These are phyloP conservation scores for Argentina silus DNA, from an alignment of 2,797 vertebrate species.

Conservation along the genomic window DNA sequence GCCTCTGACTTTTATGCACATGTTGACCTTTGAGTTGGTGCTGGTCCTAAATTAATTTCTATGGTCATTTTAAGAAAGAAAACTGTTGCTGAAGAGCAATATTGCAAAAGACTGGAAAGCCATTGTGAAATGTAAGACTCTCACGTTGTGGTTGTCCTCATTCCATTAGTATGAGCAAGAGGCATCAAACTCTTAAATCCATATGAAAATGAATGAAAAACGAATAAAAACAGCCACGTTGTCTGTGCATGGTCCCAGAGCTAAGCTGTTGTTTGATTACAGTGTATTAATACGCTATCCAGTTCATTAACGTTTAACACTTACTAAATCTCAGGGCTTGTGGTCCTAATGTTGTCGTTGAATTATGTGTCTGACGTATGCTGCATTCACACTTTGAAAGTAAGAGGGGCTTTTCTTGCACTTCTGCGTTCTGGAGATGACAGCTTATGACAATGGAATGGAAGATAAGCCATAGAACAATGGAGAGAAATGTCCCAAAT, in stretches of 20 bases:
- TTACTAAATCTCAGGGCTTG: conserved; percentile 71
- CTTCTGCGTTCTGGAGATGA: conserved; percentile 29
- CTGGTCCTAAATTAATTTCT: conserved; percentile 4
- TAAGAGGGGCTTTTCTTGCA: conserved; percentile 20
- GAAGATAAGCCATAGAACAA: conserved; percentile 64
- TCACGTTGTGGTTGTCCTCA: conserved; percentile 9
- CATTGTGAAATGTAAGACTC: conserved; percentile 8
- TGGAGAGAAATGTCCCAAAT: neutral
- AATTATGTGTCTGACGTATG: conserved; percentile 45
- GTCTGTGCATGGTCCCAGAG: conserved; percentile 59
- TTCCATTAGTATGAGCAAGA: neutral
- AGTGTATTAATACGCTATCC: conserved; percentile 46
- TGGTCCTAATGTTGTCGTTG: conserved; percentile 52
- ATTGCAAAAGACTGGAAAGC: neutral
- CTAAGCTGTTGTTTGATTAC: conserved; percentile 44
- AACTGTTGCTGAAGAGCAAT: conserved; percentile 7
- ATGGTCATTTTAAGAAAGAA: conserved; percentile 1
- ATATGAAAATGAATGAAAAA: conserved; percentile 1
- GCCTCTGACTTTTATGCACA: conserved; percentile 4
- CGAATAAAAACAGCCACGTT: conserved; percentile 30
- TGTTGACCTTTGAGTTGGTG: conserved; percentile 15
- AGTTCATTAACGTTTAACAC: conserved; percentile 48
- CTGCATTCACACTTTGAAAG: conserved; percentile 54
- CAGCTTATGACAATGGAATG: conserved; percentile 31
- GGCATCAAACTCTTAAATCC: neutral